phyloP scores from a whole-genome alignment of 92 coral and sea anemone species.

The Plumapathes pennacea region DNA sequence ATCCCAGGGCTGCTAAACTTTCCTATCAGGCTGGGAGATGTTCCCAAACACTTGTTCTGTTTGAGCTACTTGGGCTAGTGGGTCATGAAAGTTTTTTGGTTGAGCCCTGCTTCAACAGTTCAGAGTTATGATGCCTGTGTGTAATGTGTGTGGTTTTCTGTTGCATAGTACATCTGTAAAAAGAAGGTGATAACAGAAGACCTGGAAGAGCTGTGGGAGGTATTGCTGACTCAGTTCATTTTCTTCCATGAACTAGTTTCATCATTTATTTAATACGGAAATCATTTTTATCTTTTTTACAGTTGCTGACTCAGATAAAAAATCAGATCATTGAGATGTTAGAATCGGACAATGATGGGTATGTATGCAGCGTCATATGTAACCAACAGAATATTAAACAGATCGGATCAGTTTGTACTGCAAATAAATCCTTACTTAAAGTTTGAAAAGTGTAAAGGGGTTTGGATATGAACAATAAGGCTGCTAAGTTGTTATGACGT shows the following conservation, averaged over 20 bases:
- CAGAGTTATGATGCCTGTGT: neutral
- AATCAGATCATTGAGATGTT: slow-evolving; percentile 87
- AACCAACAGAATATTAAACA: neutral
- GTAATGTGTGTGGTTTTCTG: neutral
- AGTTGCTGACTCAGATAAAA: slow-evolving; percentile 78
- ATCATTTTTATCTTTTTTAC: neutral
- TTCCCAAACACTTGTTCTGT: too few species aligned
- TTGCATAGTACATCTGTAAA: slow-evolving; percentile 81
- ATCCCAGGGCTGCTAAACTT: too few species aligned
- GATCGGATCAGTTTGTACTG: too few species aligned
- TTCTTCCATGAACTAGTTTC: neutral
- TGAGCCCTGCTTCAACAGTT: too few species aligned
- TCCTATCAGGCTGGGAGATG: too few species aligned
- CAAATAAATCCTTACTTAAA: neutral
- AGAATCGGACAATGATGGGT: slow-evolving; percentile 99
- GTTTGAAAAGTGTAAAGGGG: neutral
- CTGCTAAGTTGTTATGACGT: neutral
- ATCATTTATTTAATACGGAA: neutral
- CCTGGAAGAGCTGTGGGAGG: slow-evolving; percentile 96
- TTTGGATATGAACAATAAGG: neutral
- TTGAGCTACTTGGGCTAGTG: too few species aligned
- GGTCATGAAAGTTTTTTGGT: too few species aligned
- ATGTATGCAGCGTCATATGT: slow-evolving; percentile 1
- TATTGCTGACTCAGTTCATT: slow-evolving; percentile 3
- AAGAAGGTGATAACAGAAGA: slow-evolving; percentile 86